phyloP scores from a whole-genome alignment of 1,140 invertebrate genomes.

The Notospermus geniculatus region DNA sequence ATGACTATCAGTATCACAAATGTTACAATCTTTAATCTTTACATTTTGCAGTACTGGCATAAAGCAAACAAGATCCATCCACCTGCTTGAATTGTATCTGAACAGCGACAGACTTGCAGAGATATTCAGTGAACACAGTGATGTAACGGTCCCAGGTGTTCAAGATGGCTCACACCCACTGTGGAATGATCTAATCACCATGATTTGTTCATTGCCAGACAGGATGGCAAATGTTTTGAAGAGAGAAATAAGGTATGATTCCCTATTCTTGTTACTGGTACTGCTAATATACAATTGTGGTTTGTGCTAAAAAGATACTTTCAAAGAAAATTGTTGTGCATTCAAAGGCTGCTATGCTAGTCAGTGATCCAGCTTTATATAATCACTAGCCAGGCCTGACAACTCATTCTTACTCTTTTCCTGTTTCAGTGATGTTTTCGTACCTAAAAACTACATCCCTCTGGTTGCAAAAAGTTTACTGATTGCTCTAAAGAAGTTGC shows the following conservation, averaged over 20 bases:
- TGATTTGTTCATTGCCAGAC: constrained; percentile 34
- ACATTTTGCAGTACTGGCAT: constrained; percentile 24
- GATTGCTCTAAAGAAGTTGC: constrained; percentile 27
- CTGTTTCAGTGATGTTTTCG: constrained; percentile 39
- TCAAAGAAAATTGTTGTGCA: too few relatives aligned
- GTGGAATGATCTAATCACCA: constrained; percentile 34
- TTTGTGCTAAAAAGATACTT: too few relatives aligned
- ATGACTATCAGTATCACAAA: too few relatives aligned
- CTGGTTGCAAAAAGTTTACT: constrained; percentile 26
- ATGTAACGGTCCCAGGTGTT: not conserved
- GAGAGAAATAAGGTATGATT: constrained; percentile 27
- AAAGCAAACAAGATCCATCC: constrained; percentile 20
- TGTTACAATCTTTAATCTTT: too few relatives aligned
- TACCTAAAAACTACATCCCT: constrained; percentile 36
- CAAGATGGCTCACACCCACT: constrained; percentile 12
- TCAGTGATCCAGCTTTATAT: too few relatives aligned
- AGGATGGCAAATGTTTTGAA: constrained; percentile 38
- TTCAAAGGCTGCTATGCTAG: too few relatives aligned
- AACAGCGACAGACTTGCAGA: constrained; percentile 13
- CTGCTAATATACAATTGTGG: constrained; percentile 15
- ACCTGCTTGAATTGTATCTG: constrained; percentile 23
- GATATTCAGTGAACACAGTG: constrained; percentile 20
- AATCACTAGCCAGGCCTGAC: too few relatives aligned
- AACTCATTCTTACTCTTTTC: too few relatives aligned
- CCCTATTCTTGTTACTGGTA: not conserved